phyloP scores from a whole-genome alignment of 2,888 invertebrate species.

The Lasioglossum vierecki region DNA sequence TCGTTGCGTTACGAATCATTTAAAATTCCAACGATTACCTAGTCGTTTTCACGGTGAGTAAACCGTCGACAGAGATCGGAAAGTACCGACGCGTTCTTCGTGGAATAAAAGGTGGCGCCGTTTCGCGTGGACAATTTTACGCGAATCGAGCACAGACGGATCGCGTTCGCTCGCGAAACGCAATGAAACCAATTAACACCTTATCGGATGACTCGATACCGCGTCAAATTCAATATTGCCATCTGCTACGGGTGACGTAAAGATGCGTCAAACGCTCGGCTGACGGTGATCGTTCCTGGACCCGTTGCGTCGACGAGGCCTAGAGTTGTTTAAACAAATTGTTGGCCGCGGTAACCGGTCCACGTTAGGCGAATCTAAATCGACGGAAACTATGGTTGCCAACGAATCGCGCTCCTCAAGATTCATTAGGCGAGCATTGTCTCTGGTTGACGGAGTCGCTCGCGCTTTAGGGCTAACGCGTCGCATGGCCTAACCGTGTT shows the following conservation, averaged over 20 bases:
- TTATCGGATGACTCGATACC: neutral
- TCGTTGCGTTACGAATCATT: conserved; percentile 19
- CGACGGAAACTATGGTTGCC: neutral
- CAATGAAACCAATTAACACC: neutral
- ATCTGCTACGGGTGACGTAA: neutral
- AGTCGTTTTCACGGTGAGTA: neutral
- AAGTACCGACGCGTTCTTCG: neutral
- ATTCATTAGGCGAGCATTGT: neutral
- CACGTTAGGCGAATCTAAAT: neutral
- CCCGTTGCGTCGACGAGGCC: neutral
- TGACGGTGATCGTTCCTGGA: neutral
- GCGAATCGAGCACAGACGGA: neutral
- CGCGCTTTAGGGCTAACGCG: neutral
- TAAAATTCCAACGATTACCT: conserved; percentile 6
- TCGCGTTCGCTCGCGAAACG: neutral
- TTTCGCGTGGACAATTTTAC: neutral
- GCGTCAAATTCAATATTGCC: neutral
- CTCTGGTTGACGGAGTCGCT: neutral
- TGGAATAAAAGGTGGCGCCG: neutral
- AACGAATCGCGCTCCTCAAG: neutral
- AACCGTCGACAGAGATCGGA: neutral
- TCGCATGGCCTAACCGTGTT: neutral
- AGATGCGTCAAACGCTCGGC: neutral
- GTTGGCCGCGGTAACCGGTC: neutral
- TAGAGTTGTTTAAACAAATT: neutral